A percentile compares a stretch with the other conserved stretches of the same genome.
These are phyloP conservation scores for Diachasma alloeum DNA, from an alignment of 1,140 invertebrate species.

Conservation along the genomic window DNA sequence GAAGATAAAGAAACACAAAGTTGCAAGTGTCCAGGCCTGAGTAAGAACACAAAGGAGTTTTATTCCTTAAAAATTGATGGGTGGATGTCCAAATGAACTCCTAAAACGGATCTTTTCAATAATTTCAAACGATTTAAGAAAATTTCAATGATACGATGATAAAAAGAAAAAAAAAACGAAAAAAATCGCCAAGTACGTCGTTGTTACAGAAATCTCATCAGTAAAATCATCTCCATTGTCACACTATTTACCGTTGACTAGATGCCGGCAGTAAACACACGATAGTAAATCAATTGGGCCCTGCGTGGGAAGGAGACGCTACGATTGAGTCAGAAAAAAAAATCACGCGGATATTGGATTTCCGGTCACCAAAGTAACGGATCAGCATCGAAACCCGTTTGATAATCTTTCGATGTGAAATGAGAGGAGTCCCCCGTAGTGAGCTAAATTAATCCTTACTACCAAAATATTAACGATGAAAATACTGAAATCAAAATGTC, in stretches of 20 bases:
- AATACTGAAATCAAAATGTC: background rate
- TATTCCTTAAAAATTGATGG: background rate
- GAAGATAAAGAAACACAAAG: slow-evolving; percentile 50
- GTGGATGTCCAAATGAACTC: too few relatives aligned
- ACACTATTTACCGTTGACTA: slow-evolving; percentile 8
- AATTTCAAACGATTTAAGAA: too few relatives aligned
- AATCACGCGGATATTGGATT: slow-evolving; percentile 29
- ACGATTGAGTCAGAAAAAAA: background rate
- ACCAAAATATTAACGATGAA: background rate
- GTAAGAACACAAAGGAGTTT: slow-evolving; percentile 24
- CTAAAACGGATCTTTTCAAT: too few relatives aligned
- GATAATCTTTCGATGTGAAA: background rate
- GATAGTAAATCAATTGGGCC: slow-evolving; percentile 23
- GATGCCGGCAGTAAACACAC: background rate
- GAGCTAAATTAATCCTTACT: background rate
- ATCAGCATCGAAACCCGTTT: slow-evolving; percentile 30
- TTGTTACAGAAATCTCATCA: background rate
- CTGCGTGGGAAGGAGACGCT: slow-evolving; percentile 16
- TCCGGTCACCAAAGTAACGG: slow-evolving; percentile 36
- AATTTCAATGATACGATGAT: too few relatives aligned
- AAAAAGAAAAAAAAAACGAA: too few relatives aligned
- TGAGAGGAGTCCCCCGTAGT: background rate
- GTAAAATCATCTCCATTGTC: background rate
- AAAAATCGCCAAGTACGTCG: too few relatives aligned
- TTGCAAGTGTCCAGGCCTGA: slow-evolving; percentile 57